Percentiles rank a stretch among this genome's conserved stretches.
Conservation (phyloP, 1,140 invertebrate species). For the Argopecten irradians region DNA sequence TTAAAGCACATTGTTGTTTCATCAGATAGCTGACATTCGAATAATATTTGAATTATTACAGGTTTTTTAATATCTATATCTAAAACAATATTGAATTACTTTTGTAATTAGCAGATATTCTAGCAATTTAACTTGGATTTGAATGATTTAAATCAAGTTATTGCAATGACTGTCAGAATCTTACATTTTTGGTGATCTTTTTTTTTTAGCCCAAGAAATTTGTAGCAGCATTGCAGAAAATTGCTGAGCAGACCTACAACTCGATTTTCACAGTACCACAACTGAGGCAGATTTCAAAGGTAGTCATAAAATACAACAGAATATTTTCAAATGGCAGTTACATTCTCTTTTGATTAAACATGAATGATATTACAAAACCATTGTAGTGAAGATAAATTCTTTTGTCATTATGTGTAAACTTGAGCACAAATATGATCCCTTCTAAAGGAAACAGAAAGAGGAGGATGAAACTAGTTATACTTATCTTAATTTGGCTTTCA, state of each 20-base stretch:
- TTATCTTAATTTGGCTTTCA: not conserved
- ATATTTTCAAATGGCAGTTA: not conserved
- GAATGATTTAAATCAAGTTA: not conserved
- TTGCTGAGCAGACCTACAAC: slow-evolving; percentile 82
- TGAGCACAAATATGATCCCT: not conserved
- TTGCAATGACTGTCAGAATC: not conserved
- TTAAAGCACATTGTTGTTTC: too few relatives aligned
- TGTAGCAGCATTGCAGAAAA: slow-evolving; percentile 83
- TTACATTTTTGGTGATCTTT: slow-evolving; percentile 53
- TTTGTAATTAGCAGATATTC: not conserved
- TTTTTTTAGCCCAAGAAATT: slow-evolving; percentile 85
- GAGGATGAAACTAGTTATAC: not conserved
- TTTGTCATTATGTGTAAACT: not conserved
- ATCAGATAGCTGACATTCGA: too few relatives aligned
- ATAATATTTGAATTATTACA: too few relatives aligned
- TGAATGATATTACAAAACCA: not conserved
- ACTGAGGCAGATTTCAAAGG: slow-evolving; percentile 83
- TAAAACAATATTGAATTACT: too few relatives aligned
- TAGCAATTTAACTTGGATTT: not conserved
- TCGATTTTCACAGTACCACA: slow-evolving; percentile 86
- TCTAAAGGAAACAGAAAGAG: not conserved
- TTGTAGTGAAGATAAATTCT: not conserved
- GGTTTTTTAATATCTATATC: too few relatives aligned
- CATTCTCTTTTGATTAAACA: not conserved
- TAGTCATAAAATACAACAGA: slow-evolving; percentile 38